Percentiles rank a stretch among this genome's conserved stretches.
These are phyloP conservation scores for Xenops minutus DNA, from an alignment of 2,797 vertebrate species.

Conservation along the genomic window DNA sequence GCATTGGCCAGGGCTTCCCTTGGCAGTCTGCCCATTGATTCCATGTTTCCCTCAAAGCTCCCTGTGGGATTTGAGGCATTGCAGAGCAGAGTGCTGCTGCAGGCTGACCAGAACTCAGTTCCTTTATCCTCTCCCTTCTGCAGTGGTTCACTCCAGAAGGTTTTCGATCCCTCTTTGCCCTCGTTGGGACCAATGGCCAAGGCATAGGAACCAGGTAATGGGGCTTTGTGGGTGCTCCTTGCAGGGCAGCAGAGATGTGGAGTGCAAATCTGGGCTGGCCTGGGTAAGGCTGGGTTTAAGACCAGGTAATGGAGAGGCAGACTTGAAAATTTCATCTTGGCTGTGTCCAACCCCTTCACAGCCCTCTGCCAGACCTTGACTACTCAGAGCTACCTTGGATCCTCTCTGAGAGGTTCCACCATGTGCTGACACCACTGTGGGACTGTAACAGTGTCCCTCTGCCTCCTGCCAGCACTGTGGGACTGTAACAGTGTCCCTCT, in stretches of 20 bases:
- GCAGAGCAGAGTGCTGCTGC: neutral
- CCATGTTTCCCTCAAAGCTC: neutral
- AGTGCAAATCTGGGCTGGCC: rapidly evolving
- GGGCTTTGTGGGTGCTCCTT: neutral
- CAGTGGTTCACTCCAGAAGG: slow-evolving; percentile 97
- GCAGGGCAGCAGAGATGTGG: neutral
- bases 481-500: neutral
- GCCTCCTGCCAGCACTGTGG: slow-evolving; percentile 56
- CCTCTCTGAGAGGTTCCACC: rapidly evolving
- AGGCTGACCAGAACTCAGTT: neutral
- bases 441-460: neutral
- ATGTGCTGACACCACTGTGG: rapidly evolving
- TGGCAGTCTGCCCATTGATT: neutral
- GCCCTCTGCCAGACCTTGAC: neutral
- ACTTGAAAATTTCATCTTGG: neutral
- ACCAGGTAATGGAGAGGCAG: neutral
- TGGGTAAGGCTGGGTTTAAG: neutral
- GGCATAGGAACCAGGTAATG: slow-evolving; percentile 96
- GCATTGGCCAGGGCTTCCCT: neutral
- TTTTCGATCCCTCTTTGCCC: slow-evolving; percentile 92
- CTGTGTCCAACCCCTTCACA: rapidly evolving
- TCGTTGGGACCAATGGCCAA: slow-evolving; percentile 96
- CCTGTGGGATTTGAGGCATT: neutral
- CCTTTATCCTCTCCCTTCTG: neutral
- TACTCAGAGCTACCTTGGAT: neutral